Conservation (phyloP, 2,113 vertebrate species). For the Saiga tatarica region DNA sequence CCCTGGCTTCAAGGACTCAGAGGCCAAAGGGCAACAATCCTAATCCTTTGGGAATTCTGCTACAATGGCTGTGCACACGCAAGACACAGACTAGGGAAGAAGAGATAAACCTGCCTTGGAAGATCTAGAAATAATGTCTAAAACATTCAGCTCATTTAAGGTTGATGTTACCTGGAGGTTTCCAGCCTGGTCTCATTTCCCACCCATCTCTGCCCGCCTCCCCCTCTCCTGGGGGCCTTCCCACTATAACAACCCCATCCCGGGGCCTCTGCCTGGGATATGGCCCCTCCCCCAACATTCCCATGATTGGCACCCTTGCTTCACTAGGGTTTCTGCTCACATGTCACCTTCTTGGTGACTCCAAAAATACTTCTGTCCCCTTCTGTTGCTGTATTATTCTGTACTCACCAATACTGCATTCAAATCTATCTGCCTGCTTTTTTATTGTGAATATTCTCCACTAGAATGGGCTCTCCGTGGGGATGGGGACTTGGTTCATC, state of each 20-base stretch:
- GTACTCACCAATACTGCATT: not conserved
- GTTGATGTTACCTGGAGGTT: not conserved
- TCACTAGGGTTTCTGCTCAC: not conserved
- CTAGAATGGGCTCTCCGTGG: not conserved
- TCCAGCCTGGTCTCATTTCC: not conserved
- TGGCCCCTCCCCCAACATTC: not conserved
- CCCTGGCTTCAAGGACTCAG: not conserved
- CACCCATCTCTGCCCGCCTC: fast-evolving
- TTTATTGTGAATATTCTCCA: not conserved
- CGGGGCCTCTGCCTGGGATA: not conserved
- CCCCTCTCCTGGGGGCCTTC: not conserved
- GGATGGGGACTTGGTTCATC: not conserved
- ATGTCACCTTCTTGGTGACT: not conserved
- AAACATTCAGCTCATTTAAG: not conserved
- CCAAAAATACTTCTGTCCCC: not conserved
- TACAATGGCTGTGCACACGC: fast-evolving
- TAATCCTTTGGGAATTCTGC: not conserved
- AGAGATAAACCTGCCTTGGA: not conserved
- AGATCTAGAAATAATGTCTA: not conserved
- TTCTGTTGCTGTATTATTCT: not conserved
- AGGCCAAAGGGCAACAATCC: not conserved
- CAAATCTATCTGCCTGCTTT: not conserved
- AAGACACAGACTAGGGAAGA: fast-evolving
- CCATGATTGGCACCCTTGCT: not conserved
- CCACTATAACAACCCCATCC: not conserved